A percentile compares a stretch with the other conserved stretches of the same genome.
Evolutionary conservation across 2,113 vertebrate genomes (phyloP).

Genomic region (Dolichotis patagonum): DNA sequence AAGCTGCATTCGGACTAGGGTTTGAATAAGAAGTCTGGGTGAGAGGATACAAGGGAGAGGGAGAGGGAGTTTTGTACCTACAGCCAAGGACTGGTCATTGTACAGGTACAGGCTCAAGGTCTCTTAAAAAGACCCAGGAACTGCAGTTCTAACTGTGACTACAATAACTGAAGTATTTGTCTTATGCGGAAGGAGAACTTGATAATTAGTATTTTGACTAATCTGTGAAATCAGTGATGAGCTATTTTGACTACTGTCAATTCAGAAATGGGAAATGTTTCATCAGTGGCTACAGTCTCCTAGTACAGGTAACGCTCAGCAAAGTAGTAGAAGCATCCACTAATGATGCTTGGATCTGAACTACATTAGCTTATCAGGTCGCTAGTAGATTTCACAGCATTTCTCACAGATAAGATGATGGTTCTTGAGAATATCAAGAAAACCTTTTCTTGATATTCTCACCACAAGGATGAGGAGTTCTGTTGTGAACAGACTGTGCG

Average conservation of each 20-base stretch:
- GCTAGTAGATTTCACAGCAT: not conserved
- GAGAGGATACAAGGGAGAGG: not conserved
- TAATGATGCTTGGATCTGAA: slow-evolving; percentile 10
- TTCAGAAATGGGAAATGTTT: slow-evolving; percentile 57
- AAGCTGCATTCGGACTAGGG: not conserved
- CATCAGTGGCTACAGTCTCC: slow-evolving; percentile 43
- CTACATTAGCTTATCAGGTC: not conserved
- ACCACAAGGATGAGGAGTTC: not conserved
- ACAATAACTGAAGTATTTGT: slow-evolving; percentile 41
- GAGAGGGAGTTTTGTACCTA: not conserved
- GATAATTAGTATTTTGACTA: slow-evolving; percentile 73
- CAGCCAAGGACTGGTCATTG: not conserved
- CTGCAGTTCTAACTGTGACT: not conserved
- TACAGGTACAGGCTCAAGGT: not conserved
- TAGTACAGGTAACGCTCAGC: not conserved
- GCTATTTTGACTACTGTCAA: slow-evolving; percentile 66
- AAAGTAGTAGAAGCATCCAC: not conserved
- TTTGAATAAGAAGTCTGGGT: not conserved
- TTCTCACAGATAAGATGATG: slow-evolving; percentile 11
- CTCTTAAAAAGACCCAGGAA: not conserved
- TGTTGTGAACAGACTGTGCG: not conserved
- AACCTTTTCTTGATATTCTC: not conserved
- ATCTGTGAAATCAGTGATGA: slow-evolving; percentile 54
- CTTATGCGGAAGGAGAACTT: slow-evolving; percentile 23
- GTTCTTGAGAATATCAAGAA: too few species aligned